Conservation (phyloP, 1,140 invertebrate genomes). For the Magallana ariakensis region DNA sequence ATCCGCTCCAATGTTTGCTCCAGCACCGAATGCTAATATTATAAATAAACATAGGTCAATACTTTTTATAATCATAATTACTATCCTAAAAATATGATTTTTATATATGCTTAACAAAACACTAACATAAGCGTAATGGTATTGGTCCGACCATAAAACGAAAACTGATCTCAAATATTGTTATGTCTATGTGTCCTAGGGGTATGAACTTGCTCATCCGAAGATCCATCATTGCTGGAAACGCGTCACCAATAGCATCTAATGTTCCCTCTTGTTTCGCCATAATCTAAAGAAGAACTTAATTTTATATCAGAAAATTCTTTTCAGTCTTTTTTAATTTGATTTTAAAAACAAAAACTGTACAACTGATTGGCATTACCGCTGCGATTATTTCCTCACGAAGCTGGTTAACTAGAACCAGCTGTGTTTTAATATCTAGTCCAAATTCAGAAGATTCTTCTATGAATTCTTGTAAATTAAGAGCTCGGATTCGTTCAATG, state of each 20-base stretch:
- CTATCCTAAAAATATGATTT: neutral
- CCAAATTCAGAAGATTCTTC: slow-evolving; percentile 47
- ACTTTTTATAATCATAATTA: neutral
- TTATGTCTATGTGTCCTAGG: slow-evolving; percentile 33
- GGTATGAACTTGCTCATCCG: slow-evolving; percentile 46
- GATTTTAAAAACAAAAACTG: too few relatives aligned
- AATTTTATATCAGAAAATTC: too few relatives aligned
- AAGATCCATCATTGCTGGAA: slow-evolving; percentile 50
- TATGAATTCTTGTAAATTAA: slow-evolving; percentile 37
- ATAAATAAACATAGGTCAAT: neutral
- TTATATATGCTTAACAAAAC: neutral
- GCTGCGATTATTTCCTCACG: slow-evolving; percentile 38
- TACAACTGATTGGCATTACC: neutral
- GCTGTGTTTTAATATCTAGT: slow-evolving; percentile 27
- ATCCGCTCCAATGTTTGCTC: slow-evolving; percentile 44
- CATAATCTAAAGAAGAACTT: neutral
- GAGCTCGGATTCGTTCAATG: neutral
- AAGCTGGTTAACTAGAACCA: slow-evolving; percentile 39
- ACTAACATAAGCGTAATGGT: slow-evolving; percentile 44
- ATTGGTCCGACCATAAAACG: slow-evolving; percentile 50
- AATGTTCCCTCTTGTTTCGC: neutral
- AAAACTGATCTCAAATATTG: slow-evolving; percentile 23
- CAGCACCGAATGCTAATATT: slow-evolving; percentile 52
- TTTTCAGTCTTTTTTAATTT: too few relatives aligned
- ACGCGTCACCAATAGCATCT: slow-evolving; percentile 6